Base-by-base conservation (phyloP, 2,797 vertebrate genomes). In the Alectoris magna region DNA sequence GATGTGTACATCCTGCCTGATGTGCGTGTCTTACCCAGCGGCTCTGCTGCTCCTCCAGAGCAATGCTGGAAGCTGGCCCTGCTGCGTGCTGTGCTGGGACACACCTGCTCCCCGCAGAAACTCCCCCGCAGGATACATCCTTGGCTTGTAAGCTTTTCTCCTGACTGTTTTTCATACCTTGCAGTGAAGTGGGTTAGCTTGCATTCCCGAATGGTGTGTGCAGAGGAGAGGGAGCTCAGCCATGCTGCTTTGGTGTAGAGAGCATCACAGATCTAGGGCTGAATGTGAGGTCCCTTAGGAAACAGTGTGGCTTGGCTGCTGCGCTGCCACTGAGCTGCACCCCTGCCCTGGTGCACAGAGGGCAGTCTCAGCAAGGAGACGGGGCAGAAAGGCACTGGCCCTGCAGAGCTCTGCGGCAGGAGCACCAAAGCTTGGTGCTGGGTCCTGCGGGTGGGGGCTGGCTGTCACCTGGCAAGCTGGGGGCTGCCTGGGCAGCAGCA, bases 61-160 rank as follows among this genome's bases (percentile, higher is more conserved):
- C 17, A 8, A 62, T 29, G 48, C 49, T 2, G 3, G 62, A 59
- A 51, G 83, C 31, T 49, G 62, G 3, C 29, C 23, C 22, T 4
- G 48, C 0, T 1, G 58, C 24, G 43, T 34, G 71, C n/a, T 2
- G 0, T 1, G 4, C 58, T 18, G 56, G 41, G 16, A 48, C 1
- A 5, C 55, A n/a, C 41, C 2, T 1, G 7, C 9, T 48, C 24
- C 27, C 26, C 29, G 22, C 17, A 53, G 17, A 51, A 60, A 49
- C 27, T 63, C 27, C 31, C 60, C 36, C 6, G 8, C 14, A 55
- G 56, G 59, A 78, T 64, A 75, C 72, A 53, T n/a, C n/a, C 43
- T n/a, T 29, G 6, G 31, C 60, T 48, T 70, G 76, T 18, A 51
- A 75, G 23, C 14, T 34, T 67, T 87, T 41, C 15, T 60, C 36